Base-by-base conservation (phyloP, 1,140 invertebrate species). In the Daktulosphaira vitifoliae region DNA sequence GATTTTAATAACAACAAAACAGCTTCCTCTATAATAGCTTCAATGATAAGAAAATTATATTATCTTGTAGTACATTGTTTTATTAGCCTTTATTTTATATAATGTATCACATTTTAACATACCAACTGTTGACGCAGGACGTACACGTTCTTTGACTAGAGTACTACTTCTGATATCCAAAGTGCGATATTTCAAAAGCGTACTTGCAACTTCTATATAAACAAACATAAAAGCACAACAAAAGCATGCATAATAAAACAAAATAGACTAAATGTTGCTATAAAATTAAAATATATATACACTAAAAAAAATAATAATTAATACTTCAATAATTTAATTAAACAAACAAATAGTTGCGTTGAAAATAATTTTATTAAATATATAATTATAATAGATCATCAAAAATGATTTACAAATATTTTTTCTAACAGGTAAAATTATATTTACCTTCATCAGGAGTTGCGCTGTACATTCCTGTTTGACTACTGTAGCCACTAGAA, bases 401-500 rank as follows among this genome's bases (percentile, higher is more conserved):
- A n/a, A n/a, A n/a, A n/a, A n/a, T n/a, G n/a, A n/a, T n/a, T n/a
- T n/a, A n/a, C n/a, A n/a, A n/a, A n/a, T n/a, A n/a, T n/a, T n/a
- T n/a, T n/a, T n/a, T n/a, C n/a, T n/a, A 33, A 33, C 11, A 6
- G 29, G 11, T n/a, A 18, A 20, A 8, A 46, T 39, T 16, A 46
- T 65, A 51, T 56, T 53, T 7, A 66, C 66, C 66, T 66, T 66
- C 66, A 25, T 66, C 52, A 3, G 66, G 66, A 38, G 66, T 62
- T 5, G 53, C 66, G 16, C 46, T 56, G 15, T 44, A 66, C 67
- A 69, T 70, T 67, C 25, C 66, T 22, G 81, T 84, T 70, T 87
- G 84, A 70, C 85, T 88, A 44, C 85, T 84, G 70, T 87, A 88
- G 9, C 84, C 85, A 72, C 83, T 87, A n/a, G 83, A 86, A 0